Base-by-base conservation (phyloP, 2,888 invertebrate species). In the Mechanitis messenoides region DNA sequence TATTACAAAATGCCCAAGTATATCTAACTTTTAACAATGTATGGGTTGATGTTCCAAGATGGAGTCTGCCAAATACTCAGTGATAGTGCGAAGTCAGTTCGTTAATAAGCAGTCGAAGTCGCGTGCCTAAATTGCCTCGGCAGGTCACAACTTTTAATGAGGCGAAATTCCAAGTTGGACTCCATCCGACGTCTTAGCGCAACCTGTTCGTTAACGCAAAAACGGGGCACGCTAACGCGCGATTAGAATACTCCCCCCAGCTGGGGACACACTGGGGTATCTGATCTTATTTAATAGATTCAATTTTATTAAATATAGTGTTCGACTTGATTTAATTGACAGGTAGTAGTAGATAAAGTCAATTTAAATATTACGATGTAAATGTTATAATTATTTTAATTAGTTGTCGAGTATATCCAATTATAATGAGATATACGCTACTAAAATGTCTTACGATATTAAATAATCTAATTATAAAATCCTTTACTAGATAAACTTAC, bases 91-190 rank as follows among this genome's bases (percentile, higher is more conserved):
- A 85, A 84, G 76, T 78, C 80, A 72, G 77, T 72, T 81, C 81
- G 81, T 85, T 86, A 85, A 84, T 87, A 87, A 87, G 76, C 78
- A 77, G 76, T 74, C 74, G 75, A 81, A 84, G 81, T 83, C 78
- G 78, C 80, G 78, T 74, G 76, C 76, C 83, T 83, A 88, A 88
- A 90, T 88, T 88, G 88, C 86, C 87, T 83, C 81, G 77, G 79
- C 85, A 81, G 87, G 87, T 88, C 85, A 81, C 87, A 90, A 90
- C 83, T 90, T 90, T 91, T 90, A 90, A 90, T 90, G 90, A 90
- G 90, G 84, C 85, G 75, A 89, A 89, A 90, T 90, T 90, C 90
- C 79, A 84, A 80, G 84, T 83, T 75, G 70, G 75, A 72, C 74
- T 73, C 84, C 84, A 84, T 82, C 78, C 81, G 82, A 77, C 84